Evolutionary conservation across 64 coral and sea anemone genomes (phyloP), one percentile per base, ranked within the genome.

Genomic region (Stichodactyla mertensii): DNA sequence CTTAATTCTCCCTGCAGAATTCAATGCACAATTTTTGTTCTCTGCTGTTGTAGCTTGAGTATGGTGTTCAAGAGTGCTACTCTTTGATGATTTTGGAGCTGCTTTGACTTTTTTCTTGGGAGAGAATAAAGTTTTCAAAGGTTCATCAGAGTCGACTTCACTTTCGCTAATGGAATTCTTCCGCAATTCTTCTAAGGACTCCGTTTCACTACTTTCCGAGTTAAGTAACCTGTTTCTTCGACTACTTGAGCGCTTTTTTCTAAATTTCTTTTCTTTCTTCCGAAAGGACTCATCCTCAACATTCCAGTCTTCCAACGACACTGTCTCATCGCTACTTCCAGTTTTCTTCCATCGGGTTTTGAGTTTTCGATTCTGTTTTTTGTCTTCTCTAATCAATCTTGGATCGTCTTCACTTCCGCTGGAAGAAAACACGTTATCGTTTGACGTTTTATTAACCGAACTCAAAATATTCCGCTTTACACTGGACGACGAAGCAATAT

Each of bases 71-170:
- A 27, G 69, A 27, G 12, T 8, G 7, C 1, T 74, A 11, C 8
- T 7, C 8, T 27, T 7, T 74, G 23, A 10, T 12, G 69, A 58
- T 58, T 45, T 45, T 45, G 56, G 14, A 58, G 56, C 56, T 58
- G 2, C 14, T 0, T 15, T 9, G 7, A 11, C 62, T 7, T 66
- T 66, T 22, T 74, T 27, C 20, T 7, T 1, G 12, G 69, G 23
- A 11, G 23, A 13, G 10, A 19, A 23, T 4, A 74, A 9, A 31
- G 0, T 10, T 74, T 31, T 10, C 69, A 74, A 31, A 6, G 69
- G 69, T 74, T 74, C 69, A 31, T 74, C 69, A 74, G 69, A 74
- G 24, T 74, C 69, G 7, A 74, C 23, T 23, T 74, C 69, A 74
- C 69, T 74, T 74, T 74, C 69, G 23, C 7, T 74, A 4, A 10